Percentiles rank a stretch among this genome's conserved stretches.
These are phyloP conservation scores for Scaptomyza parva DNA, from an alignment of 2,888 invertebrate genomes.

Conservation along the genomic window DNA sequence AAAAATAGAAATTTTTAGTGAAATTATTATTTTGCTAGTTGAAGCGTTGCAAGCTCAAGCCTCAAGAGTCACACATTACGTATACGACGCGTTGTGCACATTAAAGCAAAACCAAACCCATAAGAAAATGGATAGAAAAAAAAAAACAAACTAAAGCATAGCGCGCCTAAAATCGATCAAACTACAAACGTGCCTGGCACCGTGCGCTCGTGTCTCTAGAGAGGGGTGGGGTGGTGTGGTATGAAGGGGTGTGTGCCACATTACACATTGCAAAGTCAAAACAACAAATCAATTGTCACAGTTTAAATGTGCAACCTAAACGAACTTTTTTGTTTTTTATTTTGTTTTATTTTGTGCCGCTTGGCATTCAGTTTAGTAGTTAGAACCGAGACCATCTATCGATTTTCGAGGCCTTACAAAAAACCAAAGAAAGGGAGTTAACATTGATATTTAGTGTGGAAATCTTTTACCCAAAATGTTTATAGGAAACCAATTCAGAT, in stretches of 20 bases:
- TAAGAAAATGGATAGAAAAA: constrained; percentile 19
- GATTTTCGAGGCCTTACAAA: constrained; percentile 49
- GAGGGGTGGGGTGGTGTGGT: background rate
- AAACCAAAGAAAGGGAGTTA: constrained; percentile 4
- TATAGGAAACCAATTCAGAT: no score
- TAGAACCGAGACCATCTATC: constrained; percentile 16
- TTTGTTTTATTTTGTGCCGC: constrained; percentile 5
- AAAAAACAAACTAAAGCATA: constrained; percentile 12
- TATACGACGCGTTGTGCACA: constrained; percentile 55
- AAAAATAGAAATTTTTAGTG: constrained; percentile 54
- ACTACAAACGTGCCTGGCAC: constrained; percentile 45
- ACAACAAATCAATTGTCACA: constrained; percentile 53
- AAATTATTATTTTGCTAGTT: constrained; percentile 55
- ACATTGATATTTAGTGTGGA: background rate
- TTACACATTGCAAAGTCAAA: constrained; percentile 44
- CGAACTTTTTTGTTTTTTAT: constrained; percentile 18
- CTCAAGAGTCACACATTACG: constrained; percentile 53
- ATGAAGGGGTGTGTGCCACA: background rate
- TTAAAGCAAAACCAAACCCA: constrained; percentile 6
- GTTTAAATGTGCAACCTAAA: constrained; percentile 46
- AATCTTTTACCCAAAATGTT: background rate
- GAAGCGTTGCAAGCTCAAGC: constrained; percentile 41
- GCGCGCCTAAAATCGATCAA: constrained; percentile 69
- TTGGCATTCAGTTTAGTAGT: constrained; percentile 20
- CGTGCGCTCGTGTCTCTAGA: background rate